phyloP scores from a whole-genome alignment of 2,797 vertebrate genomes.

The Chelon labrosus region DNA sequence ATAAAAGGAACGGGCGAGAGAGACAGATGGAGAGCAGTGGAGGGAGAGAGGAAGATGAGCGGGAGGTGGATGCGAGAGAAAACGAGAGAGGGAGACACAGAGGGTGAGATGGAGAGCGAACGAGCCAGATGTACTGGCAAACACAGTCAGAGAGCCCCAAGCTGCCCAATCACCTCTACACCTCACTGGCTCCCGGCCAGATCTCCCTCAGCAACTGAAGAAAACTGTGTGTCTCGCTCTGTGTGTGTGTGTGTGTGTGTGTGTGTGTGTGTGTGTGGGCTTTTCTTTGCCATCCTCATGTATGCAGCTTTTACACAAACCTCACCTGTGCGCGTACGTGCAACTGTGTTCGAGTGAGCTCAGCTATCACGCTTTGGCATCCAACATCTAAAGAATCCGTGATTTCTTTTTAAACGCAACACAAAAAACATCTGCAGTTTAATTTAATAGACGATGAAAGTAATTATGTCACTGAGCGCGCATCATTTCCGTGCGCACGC shows the following conservation, averaged over 20 bases:
- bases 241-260: not conserved
- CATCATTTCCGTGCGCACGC: not conserved
- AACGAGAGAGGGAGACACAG: conserved; percentile 13
- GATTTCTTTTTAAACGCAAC: no score
- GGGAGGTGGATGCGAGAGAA: conserved; percentile 25
- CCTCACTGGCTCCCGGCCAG: conserved; percentile 59
- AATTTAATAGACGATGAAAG: conserved; percentile 2
- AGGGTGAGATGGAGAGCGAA: conserved; percentile 35
- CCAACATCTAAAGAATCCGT: no score
- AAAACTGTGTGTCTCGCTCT: conserved; percentile 46
- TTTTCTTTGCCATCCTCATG: conserved; percentile 22
- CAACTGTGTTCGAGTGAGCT: no score
- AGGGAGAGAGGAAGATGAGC: conserved; percentile 52
- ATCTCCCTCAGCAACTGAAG: conserved; percentile 76
- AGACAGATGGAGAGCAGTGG: conserved; percentile 65
- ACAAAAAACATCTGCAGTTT: no score
- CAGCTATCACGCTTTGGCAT: no score
- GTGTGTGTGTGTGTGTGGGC: not conserved
- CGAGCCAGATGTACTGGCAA: conserved; percentile 69
- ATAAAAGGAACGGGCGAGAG: conserved; percentile 61
- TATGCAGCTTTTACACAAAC: not conserved
- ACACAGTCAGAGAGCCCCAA: conserved; percentile 61
- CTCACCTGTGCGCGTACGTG: no score
- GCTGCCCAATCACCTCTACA: conserved; percentile 72
- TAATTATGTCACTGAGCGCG: not conserved